Conservation (phyloP, 1,140 invertebrate species). For the Octopus bimaculoides region DNA sequence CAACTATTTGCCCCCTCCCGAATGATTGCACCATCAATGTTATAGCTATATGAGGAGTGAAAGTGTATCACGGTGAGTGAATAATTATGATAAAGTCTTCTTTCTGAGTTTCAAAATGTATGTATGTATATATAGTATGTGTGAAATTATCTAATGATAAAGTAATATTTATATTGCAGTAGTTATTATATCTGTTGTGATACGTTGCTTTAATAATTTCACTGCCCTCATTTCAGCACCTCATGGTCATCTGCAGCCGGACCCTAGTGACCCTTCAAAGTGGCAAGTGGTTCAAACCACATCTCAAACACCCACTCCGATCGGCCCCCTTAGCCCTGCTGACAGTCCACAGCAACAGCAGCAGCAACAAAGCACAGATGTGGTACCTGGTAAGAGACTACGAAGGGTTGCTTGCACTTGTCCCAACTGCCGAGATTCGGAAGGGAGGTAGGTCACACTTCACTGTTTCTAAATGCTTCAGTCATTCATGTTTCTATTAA, state of each 20-base stretch:
- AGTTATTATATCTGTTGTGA: too few relatives aligned
- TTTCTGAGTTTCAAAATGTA: too few relatives aligned
- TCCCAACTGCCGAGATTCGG: constrained; percentile 90
- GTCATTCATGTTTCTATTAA: too few relatives aligned
- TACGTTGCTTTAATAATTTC: neutral
- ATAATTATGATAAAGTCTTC: too few relatives aligned
- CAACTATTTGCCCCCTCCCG: too few relatives aligned
- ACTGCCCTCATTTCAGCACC: neutral
- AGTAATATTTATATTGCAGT: too few relatives aligned
- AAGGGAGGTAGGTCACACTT: constrained; percentile 62
- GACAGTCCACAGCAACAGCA: constrained; percentile 17
- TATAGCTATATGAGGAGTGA: too few relatives aligned
- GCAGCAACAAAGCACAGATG: constrained; percentile 23
- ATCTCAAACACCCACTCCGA: constrained; percentile 21
- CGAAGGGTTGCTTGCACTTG: constrained; percentile 92
- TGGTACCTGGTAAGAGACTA: constrained; percentile 56
- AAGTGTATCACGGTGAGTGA: too few relatives aligned
- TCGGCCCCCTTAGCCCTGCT: constrained; percentile 32
- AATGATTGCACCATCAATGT: too few relatives aligned
- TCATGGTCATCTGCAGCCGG: constrained; percentile 48
- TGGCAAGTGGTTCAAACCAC: constrained; percentile 66
- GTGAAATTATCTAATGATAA: too few relatives aligned
- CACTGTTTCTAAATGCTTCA: too few relatives aligned
- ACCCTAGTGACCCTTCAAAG: constrained; percentile 72
- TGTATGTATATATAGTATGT: too few relatives aligned